phyloP scores from a whole-genome alignment of 2,888 invertebrate genomes.

The Carcina quercana region DNA sequence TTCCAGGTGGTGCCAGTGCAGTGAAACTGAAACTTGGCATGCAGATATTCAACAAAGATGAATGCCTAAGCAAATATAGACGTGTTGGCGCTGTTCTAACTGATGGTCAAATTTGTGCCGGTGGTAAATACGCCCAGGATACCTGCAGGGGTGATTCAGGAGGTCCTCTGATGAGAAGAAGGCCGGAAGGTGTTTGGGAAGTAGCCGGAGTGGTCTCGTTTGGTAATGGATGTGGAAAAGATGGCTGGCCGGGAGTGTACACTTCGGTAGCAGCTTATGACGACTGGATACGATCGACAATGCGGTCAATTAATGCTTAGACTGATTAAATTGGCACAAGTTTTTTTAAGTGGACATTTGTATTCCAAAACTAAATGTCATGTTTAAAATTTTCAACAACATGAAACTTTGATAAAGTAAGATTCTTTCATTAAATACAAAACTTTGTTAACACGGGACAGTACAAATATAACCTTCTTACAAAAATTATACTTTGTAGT shows the following conservation, averaged over 20 bases:
- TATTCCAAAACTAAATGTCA: too few relatives aligned
- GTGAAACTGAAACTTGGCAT: slow-evolving; percentile 78
- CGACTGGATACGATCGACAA: slow-evolving; percentile 74
- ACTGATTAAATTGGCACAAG: slow-evolving; percentile 1
- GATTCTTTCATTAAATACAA: too few relatives aligned
- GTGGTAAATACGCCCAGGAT: slow-evolving; percentile 79
- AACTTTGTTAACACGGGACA: too few relatives aligned
- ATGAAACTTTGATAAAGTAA: too few relatives aligned
- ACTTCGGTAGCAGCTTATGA: slow-evolving; percentile 76
- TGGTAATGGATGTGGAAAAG: slow-evolving; percentile 78
- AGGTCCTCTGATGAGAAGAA: slow-evolving; percentile 80
- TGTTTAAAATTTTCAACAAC: too few relatives aligned
- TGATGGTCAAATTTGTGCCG: slow-evolving; percentile 79
- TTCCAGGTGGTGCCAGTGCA: slow-evolving; percentile 61
- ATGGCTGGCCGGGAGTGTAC: slow-evolving; percentile 81
- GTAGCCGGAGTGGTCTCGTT: slow-evolving; percentile 79
- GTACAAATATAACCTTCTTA: too few relatives aligned
- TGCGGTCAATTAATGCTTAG: slow-evolving; percentile 40
- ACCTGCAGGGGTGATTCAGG: slow-evolving; percentile 86
- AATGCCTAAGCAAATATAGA: slow-evolving; percentile 70
- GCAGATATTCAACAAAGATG: slow-evolving; percentile 66
- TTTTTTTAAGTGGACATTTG: background rate
- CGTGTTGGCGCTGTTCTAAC: slow-evolving; percentile 61
- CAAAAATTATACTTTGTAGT: too few relatives aligned
- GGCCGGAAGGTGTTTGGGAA: slow-evolving; percentile 68